Evolutionary conservation across 2,797 vertebrate species (phyloP).

Genomic region (Chromobotia macracanthus): DNA sequence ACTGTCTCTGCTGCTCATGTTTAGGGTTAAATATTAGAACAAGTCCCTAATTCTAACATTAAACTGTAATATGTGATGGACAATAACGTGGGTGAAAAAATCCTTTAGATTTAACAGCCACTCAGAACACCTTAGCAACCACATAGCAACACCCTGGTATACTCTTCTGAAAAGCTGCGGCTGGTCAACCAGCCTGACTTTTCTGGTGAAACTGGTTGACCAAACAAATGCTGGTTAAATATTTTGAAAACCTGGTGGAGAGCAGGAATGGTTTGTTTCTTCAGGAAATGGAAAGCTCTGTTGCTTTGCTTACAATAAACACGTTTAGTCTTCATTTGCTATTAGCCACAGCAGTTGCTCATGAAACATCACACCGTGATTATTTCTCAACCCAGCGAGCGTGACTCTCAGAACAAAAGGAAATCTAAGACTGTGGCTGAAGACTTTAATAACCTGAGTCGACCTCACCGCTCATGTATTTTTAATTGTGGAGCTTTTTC

Average conservation of each 20-base stretch:
- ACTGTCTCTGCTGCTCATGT: not conserved
- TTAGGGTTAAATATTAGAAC: not conserved
- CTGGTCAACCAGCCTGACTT: no score
- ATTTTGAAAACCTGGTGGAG: no score
- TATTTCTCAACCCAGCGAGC: not conserved
- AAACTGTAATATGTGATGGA: not conserved
- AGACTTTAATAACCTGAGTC: conserved; percentile 30
- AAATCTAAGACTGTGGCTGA: not conserved
- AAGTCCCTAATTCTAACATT: not conserved
- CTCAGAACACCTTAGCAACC: not conserved
- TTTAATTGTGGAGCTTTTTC: conserved; percentile 24
- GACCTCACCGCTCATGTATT: conserved; percentile 32
- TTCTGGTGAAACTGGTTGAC: no score
- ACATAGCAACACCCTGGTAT: not conserved
- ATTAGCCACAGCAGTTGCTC: not conserved
- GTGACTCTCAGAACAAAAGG: not conserved
- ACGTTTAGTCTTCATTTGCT: not conserved
- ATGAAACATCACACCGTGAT: not conserved
- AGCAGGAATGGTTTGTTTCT: no score
- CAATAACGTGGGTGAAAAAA: not conserved
- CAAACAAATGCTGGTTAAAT: no score
- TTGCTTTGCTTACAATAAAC: not conserved
- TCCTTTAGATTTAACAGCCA: not conserved
- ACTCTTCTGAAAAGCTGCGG: not conserved
- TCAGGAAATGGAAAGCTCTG: no score